A percentile compares a stretch with the other conserved stretches of the same genome.
Conservation (phyloP, 2,797 vertebrate species). For the Paedocypris micromegethes region DNA sequence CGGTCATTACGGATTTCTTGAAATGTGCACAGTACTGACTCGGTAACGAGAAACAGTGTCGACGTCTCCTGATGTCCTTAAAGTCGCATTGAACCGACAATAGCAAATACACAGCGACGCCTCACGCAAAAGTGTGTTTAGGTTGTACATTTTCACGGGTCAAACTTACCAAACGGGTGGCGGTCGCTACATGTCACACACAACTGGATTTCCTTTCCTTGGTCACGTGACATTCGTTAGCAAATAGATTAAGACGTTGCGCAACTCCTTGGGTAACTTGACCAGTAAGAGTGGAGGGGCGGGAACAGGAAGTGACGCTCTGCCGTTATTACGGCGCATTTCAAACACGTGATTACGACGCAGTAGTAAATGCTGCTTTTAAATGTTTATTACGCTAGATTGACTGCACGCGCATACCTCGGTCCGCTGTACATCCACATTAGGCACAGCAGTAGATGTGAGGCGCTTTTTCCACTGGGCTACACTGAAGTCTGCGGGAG, state of each 20-base stretch:
- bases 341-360: background rate
- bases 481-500: background rate
- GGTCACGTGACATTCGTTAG: background rate
- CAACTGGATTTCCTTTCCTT: background rate
- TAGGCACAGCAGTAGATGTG: conserved; percentile 11
- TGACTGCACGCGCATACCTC: background rate
- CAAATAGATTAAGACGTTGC: conserved; percentile 20
- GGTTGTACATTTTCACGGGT: background rate
- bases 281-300: conserved; percentile 30
- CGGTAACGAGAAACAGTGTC: too few relatives aligned
- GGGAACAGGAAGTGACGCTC: background rate
- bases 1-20: too few relatives aligned
- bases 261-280: background rate
- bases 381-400: background rate
- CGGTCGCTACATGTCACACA: background rate
- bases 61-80: too few relatives aligned
- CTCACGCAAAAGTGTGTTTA: background rate
- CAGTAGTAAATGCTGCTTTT: background rate
- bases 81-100: background rate
- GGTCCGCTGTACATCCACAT: background rate
- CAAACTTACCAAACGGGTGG: too few relatives aligned
- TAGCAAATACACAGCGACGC: background rate
- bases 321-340: too few relatives aligned
- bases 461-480: conserved; percentile 7
- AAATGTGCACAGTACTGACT: too few relatives aligned